Base-by-base conservation (phyloP, 1,140 invertebrate genomes). In the Cotesia glomerata region DNA sequence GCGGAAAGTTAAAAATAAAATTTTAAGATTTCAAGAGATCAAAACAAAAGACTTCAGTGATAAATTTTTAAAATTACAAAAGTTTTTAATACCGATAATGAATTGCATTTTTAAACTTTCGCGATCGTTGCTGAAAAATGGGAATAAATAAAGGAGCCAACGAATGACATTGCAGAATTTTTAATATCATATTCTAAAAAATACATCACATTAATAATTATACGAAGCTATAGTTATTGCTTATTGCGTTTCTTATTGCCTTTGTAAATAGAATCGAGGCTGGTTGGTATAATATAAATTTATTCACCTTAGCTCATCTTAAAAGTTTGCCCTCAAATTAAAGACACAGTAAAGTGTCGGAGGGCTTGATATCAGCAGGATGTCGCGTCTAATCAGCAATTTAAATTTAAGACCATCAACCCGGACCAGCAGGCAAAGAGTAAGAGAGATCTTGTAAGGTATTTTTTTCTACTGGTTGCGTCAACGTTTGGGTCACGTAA, bases 401-500 rank as follows among this genome's bases (percentile, higher is more conserved):
- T 65, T 65, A 65, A 65, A 65, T 65, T 65, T 65, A 49, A 65
- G 63, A 63, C 58, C 58, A 18, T 59, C 58, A 59, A 9, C 58
- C 18, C 58, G 58, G n/a, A 16, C 16, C 16, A 13, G 16, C 58
- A 59, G n/a, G n/a, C 26, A 59, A 59, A 59, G 58, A 59, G 58
- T 59, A 7, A 59, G 58, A 59, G 58, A 9, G 11, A 59, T 59
- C 58, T 32, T 59, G 14, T 59, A 18, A 18, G 58, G 13, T 56
- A 18, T n/a, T 45, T 45, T 45, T 45, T 11, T 45, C 52, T 54
- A 14, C 52, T 14, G 11, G 52, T 54, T 54, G 52, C 16, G 52
- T 76, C 71, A 59, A 51, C 76, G 65, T 76, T 79, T 76, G 63
- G 65, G 74, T 75, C 70, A 59, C 67, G 62, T 80, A 79, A 80